Evolutionary conservation across 1,140 invertebrate genomes (phyloP), one percentile per base, ranked within the genome.

Genomic region (Ceratina calcarata): DNA sequence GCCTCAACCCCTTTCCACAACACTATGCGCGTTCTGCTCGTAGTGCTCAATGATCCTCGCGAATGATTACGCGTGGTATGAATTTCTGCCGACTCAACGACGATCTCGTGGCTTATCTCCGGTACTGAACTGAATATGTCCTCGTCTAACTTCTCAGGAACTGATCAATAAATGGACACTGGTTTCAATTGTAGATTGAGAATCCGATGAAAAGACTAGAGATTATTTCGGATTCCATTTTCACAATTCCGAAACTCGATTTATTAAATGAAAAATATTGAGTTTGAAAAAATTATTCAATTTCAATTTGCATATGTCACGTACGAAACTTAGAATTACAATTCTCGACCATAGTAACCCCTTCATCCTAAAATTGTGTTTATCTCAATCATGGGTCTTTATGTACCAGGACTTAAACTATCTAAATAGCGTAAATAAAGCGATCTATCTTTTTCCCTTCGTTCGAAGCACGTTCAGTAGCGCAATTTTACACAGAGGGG

Each of bases 21-120:
- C 85, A 89, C 89, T 90, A 88, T 83, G 37, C 90, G 88, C 88
- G 84, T 88, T 90, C 86, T 89, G 86, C 85, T 87, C 83, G 83
- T 79, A 88, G 78, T 88, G 77, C 83, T 67, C 37, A 84, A 75
- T 86, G 87, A 90, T 90, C 84, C 84, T 85, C 82, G 72, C 84
- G 81, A 87, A 87, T 85, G 88, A 91, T 91, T 90, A 88, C 82
- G 85, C 84, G 27, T 45, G 79, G 84, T 78, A 57, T 79, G 79
- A 83, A 86, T 71, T 72, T 83, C 74, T 78, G 79, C 67, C 53
- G 70, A 72, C 82, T 58, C 67, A 45, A 51, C 22, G 60, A 24
- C 55, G 80, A 73, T 76, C 67, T 66, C 53, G 77, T 49, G 55
- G 22, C 20, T 64, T 78, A 20, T 74, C 77, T 27, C 49, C 32